Percentiles rank a stretch among this genome's conserved stretches.
Evolutionary conservation across 2,113 vertebrate species (phyloP).

Genomic region (Serilophus lunatus): DNA sequence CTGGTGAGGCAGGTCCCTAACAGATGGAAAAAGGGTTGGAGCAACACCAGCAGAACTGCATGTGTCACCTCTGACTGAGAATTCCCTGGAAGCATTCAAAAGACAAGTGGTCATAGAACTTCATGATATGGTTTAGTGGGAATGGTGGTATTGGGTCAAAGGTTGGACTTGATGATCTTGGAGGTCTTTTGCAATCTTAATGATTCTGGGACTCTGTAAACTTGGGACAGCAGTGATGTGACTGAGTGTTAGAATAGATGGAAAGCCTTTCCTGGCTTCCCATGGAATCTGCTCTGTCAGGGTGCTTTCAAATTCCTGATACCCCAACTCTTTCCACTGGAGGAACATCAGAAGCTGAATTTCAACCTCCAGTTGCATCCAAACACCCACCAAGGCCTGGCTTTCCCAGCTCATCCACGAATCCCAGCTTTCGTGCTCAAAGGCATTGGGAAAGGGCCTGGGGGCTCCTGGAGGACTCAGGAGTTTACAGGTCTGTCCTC

Average conservation of each 20-base stretch:
- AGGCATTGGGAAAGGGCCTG: not conserved
- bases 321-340: not conserved
- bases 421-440: not conserved
- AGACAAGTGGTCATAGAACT: not conserved
- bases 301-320: not conserved
- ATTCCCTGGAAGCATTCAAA: not conserved
- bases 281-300: not conserved
- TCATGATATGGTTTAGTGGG: too few species aligned
- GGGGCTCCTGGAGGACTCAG: not conserved
- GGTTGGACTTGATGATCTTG: too few species aligned
- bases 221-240: not conserved
- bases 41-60: not conserved
- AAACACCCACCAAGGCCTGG: not conserved
- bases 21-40: not conserved
- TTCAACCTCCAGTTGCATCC: not conserved
- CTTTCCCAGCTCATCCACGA: not conserved
- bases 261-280: not conserved
- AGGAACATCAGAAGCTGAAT: not conserved
- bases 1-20: not conserved
- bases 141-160: not conserved
- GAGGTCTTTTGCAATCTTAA: not conserved
- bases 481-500: not conserved
- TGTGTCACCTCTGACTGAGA: not conserved
- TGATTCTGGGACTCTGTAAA: not conserved
- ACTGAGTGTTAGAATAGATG: not conserved